A percentile compares a stretch with the other conserved stretches of the same genome.
These are phyloP conservation scores for Drosophila hamatofila DNA, from an alignment of 2,888 invertebrate species.

Conservation along the genomic window DNA sequence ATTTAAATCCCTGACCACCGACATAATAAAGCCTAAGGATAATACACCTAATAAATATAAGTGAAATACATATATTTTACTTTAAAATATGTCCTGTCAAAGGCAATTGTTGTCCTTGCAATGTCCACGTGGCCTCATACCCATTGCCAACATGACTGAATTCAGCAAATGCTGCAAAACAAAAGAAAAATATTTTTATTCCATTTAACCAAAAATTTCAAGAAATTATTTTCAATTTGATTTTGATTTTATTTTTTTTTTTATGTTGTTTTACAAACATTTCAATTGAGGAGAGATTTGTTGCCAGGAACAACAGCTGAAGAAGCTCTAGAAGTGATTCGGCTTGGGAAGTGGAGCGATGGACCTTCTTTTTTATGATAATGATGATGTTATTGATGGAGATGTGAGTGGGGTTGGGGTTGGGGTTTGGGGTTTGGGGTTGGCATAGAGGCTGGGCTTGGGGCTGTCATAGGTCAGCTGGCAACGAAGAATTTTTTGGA, in stretches of 20 bases:
- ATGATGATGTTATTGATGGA: constrained; percentile 31
- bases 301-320: constrained; percentile 57
- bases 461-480: constrained; percentile 50
- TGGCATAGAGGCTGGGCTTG: background rate
- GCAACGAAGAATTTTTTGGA: constrained; percentile 57
- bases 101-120: background rate
- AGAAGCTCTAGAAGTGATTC: constrained; percentile 21
- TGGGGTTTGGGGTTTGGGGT: background rate
- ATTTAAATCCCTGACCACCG: too few species aligned
- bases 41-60: too few species aligned
- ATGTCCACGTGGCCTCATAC: background rate
- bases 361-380: constrained; percentile 18
- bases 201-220: constrained; percentile 7
- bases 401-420: background rate
- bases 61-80: background rate
- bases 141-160: background rate
- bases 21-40: too few species aligned
- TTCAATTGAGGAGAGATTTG: constrained; percentile 71
- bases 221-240: constrained; percentile 29
- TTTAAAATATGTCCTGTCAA: constrained; percentile 7
- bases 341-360: background rate
- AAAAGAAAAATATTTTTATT: constrained; percentile 40
- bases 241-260: constrained; percentile 13
- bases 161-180: background rate
- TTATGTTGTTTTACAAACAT: constrained; percentile 47